Evolutionary conservation across 2,113 vertebrate genomes (phyloP), one percentile per base, ranked within the genome.

Genomic region (Irena cyanogastra): DNA sequence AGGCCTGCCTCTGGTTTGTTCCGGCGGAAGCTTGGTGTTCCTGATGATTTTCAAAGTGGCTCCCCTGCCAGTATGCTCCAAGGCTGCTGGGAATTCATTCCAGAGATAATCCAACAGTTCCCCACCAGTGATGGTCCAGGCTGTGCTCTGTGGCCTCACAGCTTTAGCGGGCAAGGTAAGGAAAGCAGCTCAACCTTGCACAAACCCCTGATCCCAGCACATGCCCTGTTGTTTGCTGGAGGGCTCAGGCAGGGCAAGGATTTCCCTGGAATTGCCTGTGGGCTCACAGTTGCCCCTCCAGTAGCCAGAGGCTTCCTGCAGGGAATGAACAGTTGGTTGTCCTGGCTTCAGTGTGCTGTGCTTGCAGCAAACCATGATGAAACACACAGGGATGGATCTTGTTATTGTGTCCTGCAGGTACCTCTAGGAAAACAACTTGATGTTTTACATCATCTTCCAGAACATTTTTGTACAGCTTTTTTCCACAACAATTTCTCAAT

Each of bases 1-100:
- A 92, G 71, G 85, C 24, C 87, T 76, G 70, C 65, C 79, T 53
- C 75, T 59, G 33, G 19, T 83, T 86, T 56, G 35, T 81, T 90
- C 76, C 83, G 56, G 81, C 3, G 7, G 75, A 64, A 96, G 27
- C 27, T 14, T 23, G 18, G 0, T 77, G 69, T 33, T 76, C 45
- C 92, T 45, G 61, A 76, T 45, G 47, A 90, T 88, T 93, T 92
- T 27, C 75, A 3, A 33, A 87, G 82, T 7, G 0, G 3, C 18
- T 72, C 26, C 39, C 41, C 72, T 49, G 39, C 47, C 64, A 39
- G 26, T 6, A n/a, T 1, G 3, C 53, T 77, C 39, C 50, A 9
- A 87, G 52, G 50, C 59, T 74, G 70, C 65, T 35, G 57, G 50
- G 71, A 33, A 72, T 68, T 75, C 22, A 52, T 66, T 71, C 37